Evolutionary conservation across 2,888 invertebrate species (phyloP).

Genomic region (Poecilobothrus nobilitatus): DNA sequence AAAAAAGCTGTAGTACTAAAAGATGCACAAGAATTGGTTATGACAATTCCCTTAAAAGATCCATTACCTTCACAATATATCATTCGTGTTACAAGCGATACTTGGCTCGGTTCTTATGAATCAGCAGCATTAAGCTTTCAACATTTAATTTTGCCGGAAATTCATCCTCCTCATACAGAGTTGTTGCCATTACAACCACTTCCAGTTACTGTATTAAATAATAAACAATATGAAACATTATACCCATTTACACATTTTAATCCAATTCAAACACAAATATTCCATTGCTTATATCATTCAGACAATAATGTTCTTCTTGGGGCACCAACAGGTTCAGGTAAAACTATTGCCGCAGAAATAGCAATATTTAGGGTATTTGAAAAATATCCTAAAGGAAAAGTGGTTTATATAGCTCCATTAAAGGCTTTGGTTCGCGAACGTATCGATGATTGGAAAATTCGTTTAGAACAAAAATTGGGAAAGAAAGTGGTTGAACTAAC

Average conservation of each 20-base stretch:
- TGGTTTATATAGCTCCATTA: slow-evolving; percentile 96
- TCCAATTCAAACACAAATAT: slow-evolving; percentile 97
- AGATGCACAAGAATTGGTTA: slow-evolving; percentile 75
- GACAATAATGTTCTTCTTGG: slow-evolving; percentile 89
- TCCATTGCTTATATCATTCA: slow-evolving; percentile 90
- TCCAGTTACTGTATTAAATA: slow-evolving; percentile 72
- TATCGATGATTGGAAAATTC: slow-evolving; percentile 86
- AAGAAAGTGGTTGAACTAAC: slow-evolving; percentile 92
- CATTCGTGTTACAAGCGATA: slow-evolving; percentile 77
- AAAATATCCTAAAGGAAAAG: slow-evolving; percentile 68
- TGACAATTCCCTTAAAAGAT: slow-evolving; percentile 91
- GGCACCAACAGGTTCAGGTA: slow-evolving; percentile 81
- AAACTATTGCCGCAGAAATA: slow-evolving; percentile 96
- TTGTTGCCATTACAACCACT: slow-evolving; percentile 84
- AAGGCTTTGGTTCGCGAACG: slow-evolving; percentile 96
- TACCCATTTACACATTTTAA: slow-evolving; percentile 94
- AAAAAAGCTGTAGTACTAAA: slow-evolving; percentile 55
- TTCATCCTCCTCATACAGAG: slow-evolving; percentile 88
- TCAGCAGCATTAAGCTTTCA: slow-evolving; percentile 64
- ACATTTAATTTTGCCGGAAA: slow-evolving; percentile 82
- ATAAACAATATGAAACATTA: slow-evolving; percentile 66
- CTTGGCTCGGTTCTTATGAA: slow-evolving; percentile 54
- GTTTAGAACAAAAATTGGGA: slow-evolving; percentile 62
- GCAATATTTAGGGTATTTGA: slow-evolving; percentile 91
- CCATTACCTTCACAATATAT: slow-evolving; percentile 89